phyloP scores from a whole-genome alignment of 2,113 vertebrate genomes.

The Arizona elegans region DNA sequence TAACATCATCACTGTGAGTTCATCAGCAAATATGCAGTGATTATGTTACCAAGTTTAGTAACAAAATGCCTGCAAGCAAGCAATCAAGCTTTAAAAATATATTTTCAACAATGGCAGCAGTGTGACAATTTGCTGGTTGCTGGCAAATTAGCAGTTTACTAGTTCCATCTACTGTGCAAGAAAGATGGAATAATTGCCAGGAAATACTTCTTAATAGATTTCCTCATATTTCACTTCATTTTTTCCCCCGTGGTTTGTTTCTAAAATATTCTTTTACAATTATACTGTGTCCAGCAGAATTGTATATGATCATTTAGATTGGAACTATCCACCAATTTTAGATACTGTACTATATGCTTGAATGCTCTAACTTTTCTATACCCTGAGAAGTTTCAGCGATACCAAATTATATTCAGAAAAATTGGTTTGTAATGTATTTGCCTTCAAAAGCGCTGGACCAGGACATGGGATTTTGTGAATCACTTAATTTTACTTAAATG shows the following conservation, averaged over 20 bases:
- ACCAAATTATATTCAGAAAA: neutral
- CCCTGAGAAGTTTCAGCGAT: neutral
- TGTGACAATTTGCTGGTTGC: neutral
- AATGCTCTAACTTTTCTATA: neutral
- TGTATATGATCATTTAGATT: neutral
- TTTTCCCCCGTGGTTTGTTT: neutral
- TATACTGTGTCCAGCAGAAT: neutral
- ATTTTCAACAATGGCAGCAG: neutral
- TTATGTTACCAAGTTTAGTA: neutral
- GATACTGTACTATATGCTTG: neutral
- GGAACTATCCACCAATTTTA: neutral
- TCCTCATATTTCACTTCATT: neutral
- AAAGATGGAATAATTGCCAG: neutral
- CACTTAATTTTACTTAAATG: slow-evolving; percentile 1
- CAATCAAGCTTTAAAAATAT: neutral
- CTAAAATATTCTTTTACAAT: neutral
- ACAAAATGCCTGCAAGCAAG: neutral
- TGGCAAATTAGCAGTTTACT: too few relatives aligned
- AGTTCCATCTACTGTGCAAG: neutral
- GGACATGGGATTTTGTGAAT: neutral
- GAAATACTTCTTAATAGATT: neutral
- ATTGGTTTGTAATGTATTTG: neutral
- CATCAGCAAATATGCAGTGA: neutral
- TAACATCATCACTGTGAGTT: neutral
- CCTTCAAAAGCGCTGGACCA: neutral